These are phyloP conservation scores for Onychomys torridus DNA, from an alignment of 2,797 vertebrate species.

Conservation along the genomic window DNA sequence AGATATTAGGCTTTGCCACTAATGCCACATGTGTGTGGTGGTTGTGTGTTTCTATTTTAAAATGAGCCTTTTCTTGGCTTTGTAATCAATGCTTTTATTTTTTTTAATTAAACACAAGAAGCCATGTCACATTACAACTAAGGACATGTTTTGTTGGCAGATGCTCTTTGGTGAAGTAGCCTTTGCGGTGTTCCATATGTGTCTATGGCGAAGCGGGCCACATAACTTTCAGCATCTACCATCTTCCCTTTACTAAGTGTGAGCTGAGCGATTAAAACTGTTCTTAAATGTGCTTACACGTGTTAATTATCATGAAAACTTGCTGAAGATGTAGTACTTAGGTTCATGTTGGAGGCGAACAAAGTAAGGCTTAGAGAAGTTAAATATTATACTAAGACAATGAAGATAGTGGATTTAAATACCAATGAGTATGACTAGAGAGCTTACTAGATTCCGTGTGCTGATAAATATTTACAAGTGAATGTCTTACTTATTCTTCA, in stretches of 20 bases:
- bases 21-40: neutral
- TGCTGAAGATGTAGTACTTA: neutral
- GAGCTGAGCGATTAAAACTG: neutral
- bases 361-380: neutral
- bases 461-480: neutral
- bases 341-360: neutral
- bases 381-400: neutral
- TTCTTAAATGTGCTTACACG: neutral
- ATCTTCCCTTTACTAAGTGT: neutral
- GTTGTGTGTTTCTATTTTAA: neutral
- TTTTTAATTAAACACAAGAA: neutral
- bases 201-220: no score
- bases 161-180: neutral
- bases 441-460: neutral
- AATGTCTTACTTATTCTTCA: neutral
- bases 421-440: neutral
- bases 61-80: neutral
- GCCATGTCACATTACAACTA: neutral
- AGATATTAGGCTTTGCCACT: neutral
- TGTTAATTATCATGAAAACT: neutral
- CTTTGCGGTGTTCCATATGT: neutral
- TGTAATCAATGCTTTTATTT: constrained; percentile 15
- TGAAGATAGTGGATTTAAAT: neutral
- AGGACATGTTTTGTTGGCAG: neutral
- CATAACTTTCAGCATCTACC: neutral